Percentiles rank a stretch among this genome's conserved stretches.
These are phyloP conservation scores for Colistium nudipinnis DNA, from an alignment of 2,113 vertebrate species.

Conservation along the genomic window DNA sequence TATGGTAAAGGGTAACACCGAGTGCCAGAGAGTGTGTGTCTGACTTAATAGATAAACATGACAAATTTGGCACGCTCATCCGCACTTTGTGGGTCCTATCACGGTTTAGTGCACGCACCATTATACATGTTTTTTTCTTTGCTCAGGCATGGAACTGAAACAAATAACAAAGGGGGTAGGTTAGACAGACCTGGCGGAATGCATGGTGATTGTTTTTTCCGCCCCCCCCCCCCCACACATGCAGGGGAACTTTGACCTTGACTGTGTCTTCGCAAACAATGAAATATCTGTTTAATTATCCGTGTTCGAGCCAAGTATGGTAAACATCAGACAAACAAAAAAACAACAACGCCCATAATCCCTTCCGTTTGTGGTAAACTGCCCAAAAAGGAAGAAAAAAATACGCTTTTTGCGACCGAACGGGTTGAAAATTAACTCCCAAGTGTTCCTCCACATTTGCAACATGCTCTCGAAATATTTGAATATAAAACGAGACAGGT, in stretches of 20 bases:
- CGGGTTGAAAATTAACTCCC: not conserved
- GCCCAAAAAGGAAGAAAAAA: too few species aligned
- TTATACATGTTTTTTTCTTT: slow-evolving; percentile 42
- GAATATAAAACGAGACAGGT: not conserved
- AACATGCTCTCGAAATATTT: slow-evolving; percentile 9
- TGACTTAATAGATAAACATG: slow-evolving; percentile 34
- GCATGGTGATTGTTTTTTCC: slow-evolving; percentile 23
- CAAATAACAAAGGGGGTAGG: slow-evolving; percentile 7
- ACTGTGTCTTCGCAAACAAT: slow-evolving; percentile 34
- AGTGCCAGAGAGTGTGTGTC: slow-evolving; percentile 17
- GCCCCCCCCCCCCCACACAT: too few species aligned
- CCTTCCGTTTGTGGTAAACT: slow-evolving; percentile 6
- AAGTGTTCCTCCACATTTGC: not conserved
- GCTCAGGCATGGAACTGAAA: slow-evolving; percentile 33
- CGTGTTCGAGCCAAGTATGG: slow-evolving; percentile 22
- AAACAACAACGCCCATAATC: slow-evolving; percentile 15
- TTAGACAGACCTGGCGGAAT: slow-evolving; percentile 35
- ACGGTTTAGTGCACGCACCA: slow-evolving; percentile 19
- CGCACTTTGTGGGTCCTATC: slow-evolving; percentile 22
- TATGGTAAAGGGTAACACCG: slow-evolving; percentile 31
- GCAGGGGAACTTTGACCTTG: slow-evolving; percentile 49
- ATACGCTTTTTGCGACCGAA: not conserved
- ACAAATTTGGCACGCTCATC: slow-evolving; percentile 24
- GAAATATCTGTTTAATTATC: slow-evolving; percentile 62
- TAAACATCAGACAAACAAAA: slow-evolving; percentile 24